Evolutionary conservation across 1,140 invertebrate genomes (phyloP).

Genomic region (Subanguina moxae): DNA sequence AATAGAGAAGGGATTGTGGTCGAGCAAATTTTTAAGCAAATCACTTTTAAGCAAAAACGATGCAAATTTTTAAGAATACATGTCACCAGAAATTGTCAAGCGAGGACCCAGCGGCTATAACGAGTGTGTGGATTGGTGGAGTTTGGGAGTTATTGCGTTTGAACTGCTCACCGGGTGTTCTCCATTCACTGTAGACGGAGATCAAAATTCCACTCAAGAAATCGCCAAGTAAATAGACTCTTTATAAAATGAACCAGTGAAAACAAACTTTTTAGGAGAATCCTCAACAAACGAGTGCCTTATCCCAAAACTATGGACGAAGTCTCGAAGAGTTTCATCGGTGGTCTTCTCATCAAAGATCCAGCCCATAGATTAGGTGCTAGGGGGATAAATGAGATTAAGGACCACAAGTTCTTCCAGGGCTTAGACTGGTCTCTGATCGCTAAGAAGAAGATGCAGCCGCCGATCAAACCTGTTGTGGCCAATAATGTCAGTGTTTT

Average conservation of each 20-base stretch:
- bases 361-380: constrained; percentile 78
- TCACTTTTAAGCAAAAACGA: background rate
- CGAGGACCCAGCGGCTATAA: constrained; percentile 74
- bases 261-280: constrained; percentile 65
- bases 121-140: constrained; percentile 78
- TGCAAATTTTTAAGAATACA: constrained; percentile 65
- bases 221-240: constrained; percentile 71
- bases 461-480: constrained; percentile 78
- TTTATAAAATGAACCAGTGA: background rate
- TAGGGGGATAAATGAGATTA: constrained; percentile 76
- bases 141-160: constrained; percentile 81
- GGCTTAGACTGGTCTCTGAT: constrained; percentile 75
- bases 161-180: constrained; percentile 92
- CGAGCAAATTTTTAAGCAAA: too few species aligned
- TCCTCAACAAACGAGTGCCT: constrained; percentile 77
- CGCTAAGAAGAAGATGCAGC: constrained; percentile 69
- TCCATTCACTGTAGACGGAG: constrained; percentile 90
- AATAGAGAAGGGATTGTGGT: too few species aligned
- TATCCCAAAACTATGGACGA: constrained; percentile 72
- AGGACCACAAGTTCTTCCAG: constrained; percentile 78
- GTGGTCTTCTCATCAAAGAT: constrained; percentile 79
- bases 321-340: constrained; percentile 69
- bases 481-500: constrained; percentile 65
- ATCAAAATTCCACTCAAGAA: constrained; percentile 83
- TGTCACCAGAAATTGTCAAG: constrained; percentile 85